Conservation (phyloP, 2,113 vertebrate genomes). For the Pterophyllum scalare region DNA sequence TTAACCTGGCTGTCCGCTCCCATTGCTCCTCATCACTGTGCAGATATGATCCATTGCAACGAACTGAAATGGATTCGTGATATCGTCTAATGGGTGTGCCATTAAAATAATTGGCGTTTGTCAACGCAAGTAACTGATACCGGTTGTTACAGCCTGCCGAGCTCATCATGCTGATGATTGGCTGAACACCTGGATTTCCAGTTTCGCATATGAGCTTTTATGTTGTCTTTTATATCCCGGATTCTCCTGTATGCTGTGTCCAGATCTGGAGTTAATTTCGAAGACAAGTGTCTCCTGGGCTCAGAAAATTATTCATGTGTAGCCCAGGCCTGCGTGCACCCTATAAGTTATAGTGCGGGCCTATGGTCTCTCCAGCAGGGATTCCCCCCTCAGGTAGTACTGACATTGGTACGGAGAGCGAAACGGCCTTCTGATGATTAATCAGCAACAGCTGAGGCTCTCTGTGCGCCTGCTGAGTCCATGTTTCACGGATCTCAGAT, state of each 20-base stretch:
- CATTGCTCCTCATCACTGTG: not conserved
- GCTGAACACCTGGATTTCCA: conserved; percentile 38
- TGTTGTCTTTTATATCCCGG: not conserved
- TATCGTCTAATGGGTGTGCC: conserved; percentile 65
- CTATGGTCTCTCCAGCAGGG: conserved; percentile 53
- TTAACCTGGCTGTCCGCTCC: conserved; percentile 1
- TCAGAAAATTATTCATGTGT: not conserved
- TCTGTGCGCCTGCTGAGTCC: conserved; percentile 80
- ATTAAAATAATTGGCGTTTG: conserved; percentile 50
- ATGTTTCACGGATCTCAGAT: conserved; percentile 90
- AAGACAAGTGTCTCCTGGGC: not conserved
- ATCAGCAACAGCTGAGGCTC: conserved; percentile 90
- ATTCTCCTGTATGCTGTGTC: not conserved
- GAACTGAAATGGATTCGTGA: conserved; percentile 57
- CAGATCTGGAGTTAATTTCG: not conserved
- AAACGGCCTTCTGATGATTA: conserved; percentile 77
- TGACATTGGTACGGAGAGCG: conserved; percentile 31
- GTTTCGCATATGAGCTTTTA: not conserved
- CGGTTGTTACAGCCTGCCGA: conserved; percentile 14
- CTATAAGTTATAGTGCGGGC: conserved; percentile 30
- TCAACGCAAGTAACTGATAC: conserved; percentile 27
- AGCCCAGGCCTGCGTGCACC: not conserved
- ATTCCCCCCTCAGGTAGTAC: conserved; percentile 63
- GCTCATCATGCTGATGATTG: conserved; percentile 31
- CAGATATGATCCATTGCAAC: conserved; percentile 43